A percentile compares a stretch with the other conserved stretches of the same genome.
These are phyloP conservation scores for Artibeus jamaicensis DNA, from an alignment of 2,797 vertebrate species.

Conservation along the genomic window DNA sequence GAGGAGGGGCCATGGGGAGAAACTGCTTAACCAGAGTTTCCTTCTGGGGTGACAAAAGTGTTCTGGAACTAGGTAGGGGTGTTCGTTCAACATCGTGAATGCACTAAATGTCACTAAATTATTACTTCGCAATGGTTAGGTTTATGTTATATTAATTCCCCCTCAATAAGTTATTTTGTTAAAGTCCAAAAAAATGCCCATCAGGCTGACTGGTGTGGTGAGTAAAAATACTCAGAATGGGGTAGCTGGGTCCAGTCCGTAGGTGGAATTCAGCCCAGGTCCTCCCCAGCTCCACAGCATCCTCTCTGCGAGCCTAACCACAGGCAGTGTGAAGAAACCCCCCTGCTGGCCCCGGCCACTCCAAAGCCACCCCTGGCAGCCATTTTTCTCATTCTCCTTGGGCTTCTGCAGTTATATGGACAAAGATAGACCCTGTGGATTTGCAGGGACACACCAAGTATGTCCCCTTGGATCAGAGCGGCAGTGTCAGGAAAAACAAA, in stretches of 20 bases:
- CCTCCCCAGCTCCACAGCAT: neutral
- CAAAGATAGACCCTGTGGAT: neutral
- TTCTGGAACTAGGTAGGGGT: neutral
- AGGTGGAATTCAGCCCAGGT: neutral
- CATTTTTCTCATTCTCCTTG: neutral
- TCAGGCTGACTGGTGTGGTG: neutral
- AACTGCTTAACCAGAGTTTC: neutral
- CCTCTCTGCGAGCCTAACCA: neutral
- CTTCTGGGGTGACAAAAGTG: neutral
- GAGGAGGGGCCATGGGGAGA: no score
- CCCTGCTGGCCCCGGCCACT: neutral
- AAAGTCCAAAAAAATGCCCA: neutral
- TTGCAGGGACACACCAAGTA: neutral
- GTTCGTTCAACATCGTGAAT: neutral
- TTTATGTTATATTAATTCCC: neutral
- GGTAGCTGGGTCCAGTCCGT: no score
- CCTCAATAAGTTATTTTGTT: neutral
- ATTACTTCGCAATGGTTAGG: neutral
- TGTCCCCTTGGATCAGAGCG: neutral
- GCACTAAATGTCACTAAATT: neutral
- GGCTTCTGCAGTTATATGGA: neutral
- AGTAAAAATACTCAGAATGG: neutral
- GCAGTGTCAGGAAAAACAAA: neutral
- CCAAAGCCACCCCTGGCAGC: neutral
- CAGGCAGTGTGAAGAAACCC: neutral